Base-by-base conservation (phyloP, 2,888 invertebrate species). In the Iphiclides podalirius region DNA sequence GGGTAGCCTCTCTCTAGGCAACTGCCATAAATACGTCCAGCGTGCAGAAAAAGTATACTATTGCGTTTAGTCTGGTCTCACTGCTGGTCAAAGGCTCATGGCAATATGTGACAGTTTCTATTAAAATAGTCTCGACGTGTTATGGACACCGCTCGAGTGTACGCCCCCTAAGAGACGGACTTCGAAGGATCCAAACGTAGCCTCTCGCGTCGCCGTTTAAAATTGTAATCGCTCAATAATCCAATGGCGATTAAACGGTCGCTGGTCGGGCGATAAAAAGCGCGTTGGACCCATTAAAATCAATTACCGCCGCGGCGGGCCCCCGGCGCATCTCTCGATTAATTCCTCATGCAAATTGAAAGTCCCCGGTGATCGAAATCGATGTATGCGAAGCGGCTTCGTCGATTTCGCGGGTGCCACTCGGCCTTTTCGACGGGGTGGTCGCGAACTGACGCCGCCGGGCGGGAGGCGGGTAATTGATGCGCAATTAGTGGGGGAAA, bases 161-260 rank as follows among this genome's bases (percentile, higher is more conserved):
- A n/a, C n/a, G n/a, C n/a, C n/a, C n/a, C n/a, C n/a, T n/a, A n/a
- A n/a, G n/a, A n/a, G n/a, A n/a, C n/a, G n/a, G n/a, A n/a, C n/a
- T n/a, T n/a, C n/a, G n/a, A n/a, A n/a, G n/a, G n/a, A n/a, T n/a
- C n/a, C n/a, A n/a, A n/a, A n/a, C n/a, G n/a, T n/a, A n/a, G n/a
- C 15, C 15, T 12, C 11, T 28, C 43, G 23, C 15, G 11, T 8
- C n/a, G n/a, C 23, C 20, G 1, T 39, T 49, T 23, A 23, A 33
- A 38, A 43, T 34, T 23, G 3, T 49, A 49, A 52, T 33, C 60
- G 51, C 70, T 72, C 72, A 71, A 70, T 66, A 58, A 57, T 54
- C 44, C 44, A 1, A 13, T 11, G 11, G 40, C 39, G 44, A 44
- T 50, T 50, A 44, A 47, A 50, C 11, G 26, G 40, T 26, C 35